Evolutionary conservation across 1,140 invertebrate genomes (phyloP).

Genomic region (Papilio helenus): DNA sequence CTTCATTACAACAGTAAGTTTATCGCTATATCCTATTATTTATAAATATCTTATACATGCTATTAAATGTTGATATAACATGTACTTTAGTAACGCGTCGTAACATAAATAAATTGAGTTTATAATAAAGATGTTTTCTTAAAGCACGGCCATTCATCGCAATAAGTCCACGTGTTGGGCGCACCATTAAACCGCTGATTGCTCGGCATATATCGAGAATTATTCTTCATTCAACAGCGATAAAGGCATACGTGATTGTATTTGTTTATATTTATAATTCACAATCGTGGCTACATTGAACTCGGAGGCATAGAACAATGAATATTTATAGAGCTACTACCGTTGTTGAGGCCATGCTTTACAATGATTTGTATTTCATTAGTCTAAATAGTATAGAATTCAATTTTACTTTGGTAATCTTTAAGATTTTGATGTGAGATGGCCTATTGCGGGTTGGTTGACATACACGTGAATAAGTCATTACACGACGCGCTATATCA

Average conservation of each 20-base stretch:
- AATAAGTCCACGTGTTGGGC: conserved; percentile 54
- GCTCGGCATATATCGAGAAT: conserved; percentile 55
- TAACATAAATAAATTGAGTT: conserved; percentile 31
- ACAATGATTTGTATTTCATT: conserved; percentile 39
- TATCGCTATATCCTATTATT: background rate
- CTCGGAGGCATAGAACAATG: conserved; percentile 33
- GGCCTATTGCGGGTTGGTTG: too few species aligned
- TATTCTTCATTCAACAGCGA: conserved; percentile 56
- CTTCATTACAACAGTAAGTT: too few species aligned
- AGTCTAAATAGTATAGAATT: conserved; percentile 16
- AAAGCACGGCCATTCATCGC: conserved; percentile 53
- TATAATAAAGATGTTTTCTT: conserved; percentile 40
- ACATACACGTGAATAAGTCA: too few species aligned
- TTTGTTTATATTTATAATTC: conserved; percentile 41
- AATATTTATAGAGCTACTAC: conserved; percentile 30
- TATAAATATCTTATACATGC: background rate
- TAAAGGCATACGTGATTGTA: conserved; percentile 40
- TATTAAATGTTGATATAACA: background rate
- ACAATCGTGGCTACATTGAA: conserved; percentile 40
- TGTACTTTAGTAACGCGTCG: background rate
- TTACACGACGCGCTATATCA: background rate
- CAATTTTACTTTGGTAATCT: background rate
- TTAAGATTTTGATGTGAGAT: background rate
- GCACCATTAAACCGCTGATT: conserved; percentile 51
- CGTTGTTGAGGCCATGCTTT: conserved; percentile 30